A percentile compares a stretch with the other conserved stretches of the same genome.
Conservation (phyloP, 2,113 vertebrate genomes). For the Athene cunicularia region DNA sequence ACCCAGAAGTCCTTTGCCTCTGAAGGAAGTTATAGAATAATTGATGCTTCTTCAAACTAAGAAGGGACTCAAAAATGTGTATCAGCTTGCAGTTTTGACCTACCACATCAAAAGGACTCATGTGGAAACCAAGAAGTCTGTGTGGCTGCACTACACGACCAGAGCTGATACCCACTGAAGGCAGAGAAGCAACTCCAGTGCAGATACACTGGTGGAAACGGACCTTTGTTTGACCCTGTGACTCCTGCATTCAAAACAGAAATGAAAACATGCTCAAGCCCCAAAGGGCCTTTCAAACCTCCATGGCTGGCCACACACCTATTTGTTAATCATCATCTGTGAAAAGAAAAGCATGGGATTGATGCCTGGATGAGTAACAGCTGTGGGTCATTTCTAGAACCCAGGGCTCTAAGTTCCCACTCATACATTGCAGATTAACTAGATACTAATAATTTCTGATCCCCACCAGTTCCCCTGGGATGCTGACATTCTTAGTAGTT, state of each 20-base stretch:
- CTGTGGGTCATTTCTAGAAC: background rate
- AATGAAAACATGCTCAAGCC: background rate
- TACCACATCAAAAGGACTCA: background rate
- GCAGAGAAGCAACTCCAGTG: background rate
- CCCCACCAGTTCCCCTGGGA: background rate
- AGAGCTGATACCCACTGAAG: background rate
- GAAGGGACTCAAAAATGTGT: background rate
- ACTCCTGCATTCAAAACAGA: background rate
- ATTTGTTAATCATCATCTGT: background rate
- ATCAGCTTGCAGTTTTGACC: background rate
- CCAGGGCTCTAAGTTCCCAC: background rate
- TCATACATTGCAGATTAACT: background rate
- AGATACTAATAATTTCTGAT: background rate
- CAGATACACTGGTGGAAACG: background rate
- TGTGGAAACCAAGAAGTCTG: background rate
- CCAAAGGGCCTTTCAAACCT: background rate
- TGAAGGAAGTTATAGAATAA: background rate
- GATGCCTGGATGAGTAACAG: background rate
- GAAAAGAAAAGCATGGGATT: background rate
- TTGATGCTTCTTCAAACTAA: background rate
- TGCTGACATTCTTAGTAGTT: background rate
- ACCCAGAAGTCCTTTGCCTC: background rate
- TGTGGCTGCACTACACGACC: background rate
- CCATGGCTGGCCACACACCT: background rate
- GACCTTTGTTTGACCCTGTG: rapidly evolving